A percentile compares a stretch with the other conserved stretches of the same genome.
These are phyloP conservation scores for Zoanthus gigantus DNA, from an alignment of 92 coral and sea anemone genomes.

Conservation along the genomic window DNA sequence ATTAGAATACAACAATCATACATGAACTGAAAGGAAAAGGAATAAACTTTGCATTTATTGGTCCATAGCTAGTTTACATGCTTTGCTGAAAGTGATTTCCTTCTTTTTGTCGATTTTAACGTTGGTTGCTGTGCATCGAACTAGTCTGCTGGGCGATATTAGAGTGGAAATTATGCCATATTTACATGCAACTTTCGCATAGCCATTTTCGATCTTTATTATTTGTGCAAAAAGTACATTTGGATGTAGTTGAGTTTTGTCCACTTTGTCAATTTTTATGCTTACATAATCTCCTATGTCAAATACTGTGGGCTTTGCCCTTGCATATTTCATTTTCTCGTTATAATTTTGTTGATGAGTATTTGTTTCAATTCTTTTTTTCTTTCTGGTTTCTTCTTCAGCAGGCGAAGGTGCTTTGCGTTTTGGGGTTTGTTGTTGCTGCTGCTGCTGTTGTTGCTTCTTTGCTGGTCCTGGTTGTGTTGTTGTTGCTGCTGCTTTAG, in stretches of 20 bases:
- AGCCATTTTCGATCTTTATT: slow-evolving; percentile 1
- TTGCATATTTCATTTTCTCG: slow-evolving; percentile 12
- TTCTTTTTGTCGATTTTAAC: not conserved
- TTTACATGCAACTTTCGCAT: slow-evolving; percentile 7
- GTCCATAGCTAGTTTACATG: slow-evolving; percentile 10
- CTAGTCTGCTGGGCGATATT: slow-evolving; percentile 1
- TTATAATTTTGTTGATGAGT: slow-evolving; percentile 8
- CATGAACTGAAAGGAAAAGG: not conserved
- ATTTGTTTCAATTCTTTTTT: slow-evolving; percentile 18
- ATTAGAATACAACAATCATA: not conserved
- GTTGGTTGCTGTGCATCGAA: slow-evolving; percentile 1
- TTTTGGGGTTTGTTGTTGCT: slow-evolving; percentile 8
- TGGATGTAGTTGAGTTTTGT: slow-evolving; percentile 35
- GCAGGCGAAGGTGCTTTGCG: slow-evolving; percentile 22
- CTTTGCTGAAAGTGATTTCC: slow-evolving; percentile 13
- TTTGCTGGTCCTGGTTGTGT: slow-evolving; percentile 20
- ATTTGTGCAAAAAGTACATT: slow-evolving; percentile 29
- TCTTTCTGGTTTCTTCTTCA: slow-evolving; percentile 44
- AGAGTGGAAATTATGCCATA: slow-evolving; percentile 8
- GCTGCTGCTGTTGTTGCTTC: slow-evolving; percentile 13
- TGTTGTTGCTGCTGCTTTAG: slow-evolving; percentile 10
- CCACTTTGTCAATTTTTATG: slow-evolving; percentile 49
- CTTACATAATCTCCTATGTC: slow-evolving; percentile 44
- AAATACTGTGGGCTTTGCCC: slow-evolving; percentile 19
- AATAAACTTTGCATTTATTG: slow-evolving; percentile 2